Percentiles rank a stretch among this genome's conserved stretches.
Conservation (phyloP, 2,113 vertebrate genomes). For the Paedocypris sp. region DNA sequence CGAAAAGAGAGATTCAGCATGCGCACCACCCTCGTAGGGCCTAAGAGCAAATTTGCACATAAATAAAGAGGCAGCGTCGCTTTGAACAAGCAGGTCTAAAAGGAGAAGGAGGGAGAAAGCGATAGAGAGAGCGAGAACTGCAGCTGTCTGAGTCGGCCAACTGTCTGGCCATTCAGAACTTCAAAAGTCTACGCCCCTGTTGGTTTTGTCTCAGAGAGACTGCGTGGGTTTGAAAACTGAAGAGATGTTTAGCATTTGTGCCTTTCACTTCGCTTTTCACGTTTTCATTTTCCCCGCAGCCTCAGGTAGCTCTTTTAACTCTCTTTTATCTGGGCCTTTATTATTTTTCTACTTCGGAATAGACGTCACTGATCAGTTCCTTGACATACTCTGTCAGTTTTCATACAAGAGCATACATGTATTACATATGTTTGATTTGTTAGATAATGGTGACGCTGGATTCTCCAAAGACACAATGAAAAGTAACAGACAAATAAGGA, state of each 20-base stretch:
- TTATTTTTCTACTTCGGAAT: too few species aligned
- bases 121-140: constrained; percentile 37
- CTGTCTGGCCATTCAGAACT: constrained; percentile 17
- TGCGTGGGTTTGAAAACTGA: constrained; percentile 38
- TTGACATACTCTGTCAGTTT: not conserved
- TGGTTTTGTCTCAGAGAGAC: constrained; percentile 6
- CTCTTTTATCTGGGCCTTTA: not conserved
- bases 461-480: not conserved
- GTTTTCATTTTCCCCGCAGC: not conserved
- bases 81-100: constrained; percentile 68
- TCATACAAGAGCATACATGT: too few species aligned
- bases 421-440: too few species aligned
- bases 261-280: constrained; percentile 18
- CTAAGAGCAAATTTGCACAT: constrained; percentile 74
- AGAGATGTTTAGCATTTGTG: constrained; percentile 50
- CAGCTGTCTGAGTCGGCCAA: constrained; percentile 50
- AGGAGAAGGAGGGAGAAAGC: constrained; percentile 28
- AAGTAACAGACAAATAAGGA: not conserved
- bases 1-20: constrained; percentile 61
- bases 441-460: too few species aligned
- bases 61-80: constrained; percentile 75
- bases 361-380: too few species aligned
- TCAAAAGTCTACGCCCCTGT: not conserved
- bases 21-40: constrained; percentile 69
- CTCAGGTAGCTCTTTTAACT: not conserved